Base-by-base conservation (phyloP, 2,888 invertebrate species). In the Melinaea menophilus region DNA sequence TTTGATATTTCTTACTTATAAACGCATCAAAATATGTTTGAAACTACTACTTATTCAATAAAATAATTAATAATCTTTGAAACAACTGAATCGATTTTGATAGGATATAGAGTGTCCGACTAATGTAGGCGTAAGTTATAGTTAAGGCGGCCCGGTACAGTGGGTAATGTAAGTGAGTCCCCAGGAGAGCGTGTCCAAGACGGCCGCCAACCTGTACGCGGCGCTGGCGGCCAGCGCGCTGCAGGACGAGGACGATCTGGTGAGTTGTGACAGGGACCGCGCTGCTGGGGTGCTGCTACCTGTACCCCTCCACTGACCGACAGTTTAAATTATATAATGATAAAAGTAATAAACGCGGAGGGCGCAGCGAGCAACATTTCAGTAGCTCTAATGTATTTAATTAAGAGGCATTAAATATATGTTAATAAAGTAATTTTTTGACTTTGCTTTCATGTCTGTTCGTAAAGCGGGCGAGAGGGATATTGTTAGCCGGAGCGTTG, bases 141-240 rank as follows among this genome's bases (percentile, higher is more conserved):
- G 11, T 41, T 9, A 9, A 41, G 9, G 41, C 7, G 3, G 41
- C 41, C 2, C 2, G 41, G 41, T 41, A 41, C 41, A 41, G 41
- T 41, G 1, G 9, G 7, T 41, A 41, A 51, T 51, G 9, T 31
- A 3, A 31, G 51, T 51, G 51, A 51, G 31, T 4, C 85, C 85
- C 3, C 91, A 93, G 69, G 92, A 92, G 45, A 93, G 93, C 2
- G 95, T 94, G 0, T 96, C 96, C 0, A 95, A 95, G 62, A 95
- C 95, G 5, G 96, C 96, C 0, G 96, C 96, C 0, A 96, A 96
- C 83, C 85, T 96, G 34, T 96, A 96, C 77, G 96, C 96, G 0
- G 96, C 96, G 37, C 91, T 96, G 58, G 96, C 96, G 0, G 96
- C 96, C 0, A 96, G 96, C 46, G 95, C 95, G 57, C 89, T 96